A percentile compares a stretch with the other conserved stretches of the same genome.
Evolutionary conservation across 2,888 invertebrate species (phyloP).

Genomic region (Bellardia bayeri): DNA sequence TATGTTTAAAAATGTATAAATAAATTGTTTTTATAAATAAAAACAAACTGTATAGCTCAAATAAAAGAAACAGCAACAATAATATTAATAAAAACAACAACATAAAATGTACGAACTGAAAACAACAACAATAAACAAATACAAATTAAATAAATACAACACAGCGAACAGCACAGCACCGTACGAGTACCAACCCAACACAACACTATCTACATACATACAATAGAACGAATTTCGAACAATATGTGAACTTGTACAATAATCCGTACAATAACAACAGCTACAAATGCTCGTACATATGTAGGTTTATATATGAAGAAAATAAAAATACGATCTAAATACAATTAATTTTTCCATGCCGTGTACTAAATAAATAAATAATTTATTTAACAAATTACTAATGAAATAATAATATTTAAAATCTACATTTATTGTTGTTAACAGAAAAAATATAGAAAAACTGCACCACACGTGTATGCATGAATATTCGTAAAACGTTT

Average conservation of each 20-base stretch:
- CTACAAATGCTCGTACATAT: too few relatives aligned
- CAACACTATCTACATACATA: neutral
- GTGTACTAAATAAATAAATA: slow-evolving; percentile 55
- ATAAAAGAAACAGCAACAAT: slow-evolving; percentile 24
- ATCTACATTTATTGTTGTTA: neutral
- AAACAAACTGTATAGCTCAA: slow-evolving; percentile 45
- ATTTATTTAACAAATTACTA: slow-evolving; percentile 60
- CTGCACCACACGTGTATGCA: neutral
- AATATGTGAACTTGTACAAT: slow-evolving; percentile 40
- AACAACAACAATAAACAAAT: neutral
- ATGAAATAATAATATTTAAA: slow-evolving; percentile 52
- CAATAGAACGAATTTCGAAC: slow-evolving; percentile 37
- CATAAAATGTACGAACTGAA: slow-evolving; percentile 21
- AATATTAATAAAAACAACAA: slow-evolving; percentile 43
- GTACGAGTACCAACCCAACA: neutral
- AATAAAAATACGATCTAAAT: slow-evolving; percentile 24
- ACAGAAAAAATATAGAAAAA: neutral
- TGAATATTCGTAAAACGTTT: neutral
- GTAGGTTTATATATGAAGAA: neutral
- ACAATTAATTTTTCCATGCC: slow-evolving; percentile 54
- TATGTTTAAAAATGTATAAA: slow-evolving; percentile 51
- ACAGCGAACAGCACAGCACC: slow-evolving; percentile 5
- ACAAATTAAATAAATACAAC: slow-evolving; percentile 47
- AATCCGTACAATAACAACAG: neutral
- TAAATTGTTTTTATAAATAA: slow-evolving; percentile 55